phyloP scores from a whole-genome alignment of 2,888 invertebrate species.

The Pocota personata region DNA sequence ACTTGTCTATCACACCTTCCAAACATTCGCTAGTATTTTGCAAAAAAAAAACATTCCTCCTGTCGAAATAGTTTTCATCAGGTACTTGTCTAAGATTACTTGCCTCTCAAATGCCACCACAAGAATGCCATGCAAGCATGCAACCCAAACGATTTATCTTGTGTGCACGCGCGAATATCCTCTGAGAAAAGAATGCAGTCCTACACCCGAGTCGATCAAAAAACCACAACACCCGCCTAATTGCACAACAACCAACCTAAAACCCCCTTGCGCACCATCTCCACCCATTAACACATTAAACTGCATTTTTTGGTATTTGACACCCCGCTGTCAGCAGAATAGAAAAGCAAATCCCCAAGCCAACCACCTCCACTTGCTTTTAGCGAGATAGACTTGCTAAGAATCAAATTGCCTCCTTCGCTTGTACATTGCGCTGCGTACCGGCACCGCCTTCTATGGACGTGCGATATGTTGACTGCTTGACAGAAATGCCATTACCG shows the following conservation, averaged over 20 bases:
- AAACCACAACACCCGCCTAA: conserved; percentile 58
- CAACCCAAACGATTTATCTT: conserved; percentile 27
- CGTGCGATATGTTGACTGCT: conserved; percentile 70
- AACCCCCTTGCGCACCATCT: background rate
- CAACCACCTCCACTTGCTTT: conserved; percentile 67
- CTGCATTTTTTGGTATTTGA: conserved; percentile 67
- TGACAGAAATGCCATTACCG: conserved; percentile 74
- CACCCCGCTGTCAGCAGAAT: conserved; percentile 73
- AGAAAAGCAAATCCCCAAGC: conserved; percentile 27
- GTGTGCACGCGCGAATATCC: conserved; percentile 33
- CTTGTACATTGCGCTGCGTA: background rate
- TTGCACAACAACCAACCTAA: conserved; percentile 53
- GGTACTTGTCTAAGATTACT: conserved; percentile 27
- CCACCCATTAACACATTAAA: conserved; percentile 41
- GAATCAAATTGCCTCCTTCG: conserved; percentile 69
- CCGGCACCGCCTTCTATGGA: conserved; percentile 56
- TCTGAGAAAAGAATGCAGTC: conserved; percentile 66
- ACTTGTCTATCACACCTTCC: background rate
- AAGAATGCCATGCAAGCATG: conserved; percentile 51
- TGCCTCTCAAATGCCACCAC: conserved; percentile 54
- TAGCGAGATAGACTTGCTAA: conserved; percentile 8
- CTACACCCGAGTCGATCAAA: conserved; percentile 46
- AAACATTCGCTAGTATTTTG: background rate
- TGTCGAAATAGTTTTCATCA: conserved; percentile 55
- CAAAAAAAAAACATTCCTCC: conserved; percentile 6